phyloP scores from a whole-genome alignment of 1,140 invertebrate genomes.

The Pseudomyrmex pallidus region DNA sequence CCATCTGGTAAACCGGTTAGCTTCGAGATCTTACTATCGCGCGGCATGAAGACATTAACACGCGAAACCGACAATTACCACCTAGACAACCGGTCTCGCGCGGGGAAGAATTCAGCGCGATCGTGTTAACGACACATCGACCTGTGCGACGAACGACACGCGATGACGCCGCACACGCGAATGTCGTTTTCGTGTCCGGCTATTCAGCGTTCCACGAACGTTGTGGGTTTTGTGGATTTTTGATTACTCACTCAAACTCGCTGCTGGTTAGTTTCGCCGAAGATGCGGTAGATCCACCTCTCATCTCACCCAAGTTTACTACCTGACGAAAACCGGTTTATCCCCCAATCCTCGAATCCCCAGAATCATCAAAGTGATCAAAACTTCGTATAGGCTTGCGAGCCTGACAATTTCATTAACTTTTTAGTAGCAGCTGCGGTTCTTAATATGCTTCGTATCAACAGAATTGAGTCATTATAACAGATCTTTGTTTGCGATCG shows the following conservation, averaged over 20 bases:
- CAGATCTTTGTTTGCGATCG: not conserved
- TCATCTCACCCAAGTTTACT: not conserved
- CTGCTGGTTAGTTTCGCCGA: not conserved
- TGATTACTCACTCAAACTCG: not conserved
- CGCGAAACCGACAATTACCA: slow-evolving; percentile 75
- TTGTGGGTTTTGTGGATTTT: slow-evolving; percentile 32
- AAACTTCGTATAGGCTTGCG: not conserved
- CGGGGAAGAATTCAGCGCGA: slow-evolving; percentile 36
- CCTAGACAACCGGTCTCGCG: slow-evolving; percentile 55
- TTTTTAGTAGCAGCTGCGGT: too few species aligned
- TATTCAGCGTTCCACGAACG: slow-evolving; percentile 4
- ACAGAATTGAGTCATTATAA: not conserved
- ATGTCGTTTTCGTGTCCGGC: not conserved
- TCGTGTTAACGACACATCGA: slow-evolving; percentile 4
- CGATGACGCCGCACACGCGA: slow-evolving; percentile 35
- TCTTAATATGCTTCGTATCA: not conserved
- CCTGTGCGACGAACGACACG: slow-evolving; percentile 16
- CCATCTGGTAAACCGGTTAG: slow-evolving; percentile 68
- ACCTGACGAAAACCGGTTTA: slow-evolving; percentile 61
- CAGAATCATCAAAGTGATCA: not conserved
- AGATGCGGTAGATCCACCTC: slow-evolving; percentile 11
- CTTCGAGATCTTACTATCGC: slow-evolving; percentile 31
- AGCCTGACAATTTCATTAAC: too few species aligned
- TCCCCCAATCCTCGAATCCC: slow-evolving; percentile 6
- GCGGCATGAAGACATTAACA: slow-evolving; percentile 77